Percentiles rank a stretch among this genome's conserved stretches.
Conservation (phyloP, 23 tunicate species). For the Styela plicata region DNA sequence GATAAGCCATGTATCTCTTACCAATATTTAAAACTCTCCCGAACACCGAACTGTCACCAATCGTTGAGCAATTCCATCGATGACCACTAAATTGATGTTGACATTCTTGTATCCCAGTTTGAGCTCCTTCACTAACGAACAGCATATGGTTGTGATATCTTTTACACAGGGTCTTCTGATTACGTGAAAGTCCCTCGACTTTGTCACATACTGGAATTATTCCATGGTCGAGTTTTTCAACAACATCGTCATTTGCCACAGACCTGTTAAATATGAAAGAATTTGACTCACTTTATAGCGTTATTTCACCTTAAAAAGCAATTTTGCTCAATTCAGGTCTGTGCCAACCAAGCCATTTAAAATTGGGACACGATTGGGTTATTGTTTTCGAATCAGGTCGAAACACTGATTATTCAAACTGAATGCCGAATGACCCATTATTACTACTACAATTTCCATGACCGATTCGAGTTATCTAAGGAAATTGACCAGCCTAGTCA, state of each 20-base stretch:
- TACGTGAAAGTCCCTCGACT: slow-evolving; percentile 33
- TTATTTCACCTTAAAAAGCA: too few relatives aligned
- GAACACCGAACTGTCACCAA: slow-evolving; percentile 68
- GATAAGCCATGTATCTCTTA: too few relatives aligned
- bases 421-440: too few relatives aligned
- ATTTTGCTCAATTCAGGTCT: too few relatives aligned
- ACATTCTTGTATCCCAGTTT: slow-evolving; percentile 80
- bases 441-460: too few relatives aligned
- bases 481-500: too few relatives aligned
- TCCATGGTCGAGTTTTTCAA: neutral
- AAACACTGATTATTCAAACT: too few relatives aligned
- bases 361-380: too few relatives aligned
- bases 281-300: too few relatives aligned
- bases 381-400: too few relatives aligned
- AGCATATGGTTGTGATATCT: slow-evolving; percentile 67
- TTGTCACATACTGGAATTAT: slow-evolving; percentile 11
- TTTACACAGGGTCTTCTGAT: slow-evolving; percentile 64
- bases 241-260: neutral
- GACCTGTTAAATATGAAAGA: neutral
- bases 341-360: too few relatives aligned
- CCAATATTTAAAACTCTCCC: slow-evolving; percentile 86
- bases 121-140: slow-evolving; percentile 81
- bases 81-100: slow-evolving; percentile 63
- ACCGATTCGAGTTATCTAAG: too few relatives aligned
- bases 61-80: slow-evolving; percentile 92